Evolutionary conservation across 2,113 vertebrate species (phyloP).

Genomic region (Grammomys dolichurus): DNA sequence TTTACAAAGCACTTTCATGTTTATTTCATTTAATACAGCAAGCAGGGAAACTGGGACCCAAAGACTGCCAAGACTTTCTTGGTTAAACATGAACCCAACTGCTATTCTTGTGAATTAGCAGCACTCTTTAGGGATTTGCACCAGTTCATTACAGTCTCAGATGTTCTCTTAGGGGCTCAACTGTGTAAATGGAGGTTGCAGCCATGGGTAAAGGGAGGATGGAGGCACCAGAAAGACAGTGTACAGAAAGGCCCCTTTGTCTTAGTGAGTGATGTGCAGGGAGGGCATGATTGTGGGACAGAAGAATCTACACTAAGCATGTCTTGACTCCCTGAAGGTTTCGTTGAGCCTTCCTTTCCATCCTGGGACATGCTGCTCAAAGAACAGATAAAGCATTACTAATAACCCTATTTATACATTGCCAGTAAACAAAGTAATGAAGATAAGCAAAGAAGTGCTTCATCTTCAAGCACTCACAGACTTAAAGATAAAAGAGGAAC

Average conservation of each 20-base stretch:
- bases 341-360: background rate
- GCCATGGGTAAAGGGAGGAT: background rate
- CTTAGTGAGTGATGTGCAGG: background rate
- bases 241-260: background rate
- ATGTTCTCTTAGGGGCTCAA: background rate
- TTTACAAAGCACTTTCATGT: background rate
- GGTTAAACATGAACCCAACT: conserved; percentile 14
- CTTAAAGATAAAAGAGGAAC: background rate
- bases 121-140: background rate
- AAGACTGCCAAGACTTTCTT: background rate
- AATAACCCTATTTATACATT: background rate
- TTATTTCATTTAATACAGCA: background rate
- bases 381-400: background rate
- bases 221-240: background rate
- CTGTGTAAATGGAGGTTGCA: background rate
- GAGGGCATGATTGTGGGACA: background rate
- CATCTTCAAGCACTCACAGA: background rate
- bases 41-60: background rate
- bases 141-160: background rate
- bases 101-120: background rate
- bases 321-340: background rate
- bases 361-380: background rate
- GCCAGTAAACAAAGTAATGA: background rate
- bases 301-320: background rate
- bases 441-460: background rate